phyloP scores from a whole-genome alignment of 1,140 invertebrate species.

The Tetraneura akinire region DNA sequence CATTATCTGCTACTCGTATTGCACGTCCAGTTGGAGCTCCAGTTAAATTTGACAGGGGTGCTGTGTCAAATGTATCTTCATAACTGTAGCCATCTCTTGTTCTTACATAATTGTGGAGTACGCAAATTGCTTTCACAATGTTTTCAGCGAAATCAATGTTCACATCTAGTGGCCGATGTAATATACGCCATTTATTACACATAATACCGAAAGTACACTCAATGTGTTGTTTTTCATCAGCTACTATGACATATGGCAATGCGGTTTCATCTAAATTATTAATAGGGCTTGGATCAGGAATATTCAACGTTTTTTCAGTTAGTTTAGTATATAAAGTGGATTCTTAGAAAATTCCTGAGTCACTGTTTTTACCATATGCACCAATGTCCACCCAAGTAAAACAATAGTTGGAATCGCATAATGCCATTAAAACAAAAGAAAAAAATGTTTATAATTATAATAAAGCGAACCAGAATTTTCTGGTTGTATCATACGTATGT shows the following conservation, averaged over 20 bases:
- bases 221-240: slow-evolving; percentile 58
- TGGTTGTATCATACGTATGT: slow-evolving; percentile 40
- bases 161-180: slow-evolving; percentile 57
- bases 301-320: slow-evolving; percentile 22
- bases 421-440: slow-evolving; percentile 57
- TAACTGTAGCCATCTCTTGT: slow-evolving; percentile 52
- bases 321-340: slow-evolving; percentile 16
- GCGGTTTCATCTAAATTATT: neutral
- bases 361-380: slow-evolving; percentile 50
- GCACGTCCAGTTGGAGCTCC: neutral
- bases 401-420: slow-evolving; percentile 48
- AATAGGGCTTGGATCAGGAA: slow-evolving; percentile 19
- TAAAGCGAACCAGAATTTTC: slow-evolving; percentile 54
- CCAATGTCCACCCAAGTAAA: slow-evolving; percentile 51
- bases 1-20: neutral
- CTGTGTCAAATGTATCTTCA: slow-evolving; percentile 45
- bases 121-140: slow-evolving; percentile 53
- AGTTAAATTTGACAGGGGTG: neutral
- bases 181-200: slow-evolving; percentile 59
- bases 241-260: slow-evolving; percentile 55
- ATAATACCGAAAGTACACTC: slow-evolving; percentile 61
- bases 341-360: slow-evolving; percentile 47
- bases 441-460: no score
- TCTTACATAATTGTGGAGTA: slow-evolving; percentile 53
- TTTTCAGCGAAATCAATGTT: slow-evolving; percentile 25